These are phyloP conservation scores for Linyphia triangularis DNA, from an alignment of 2,888 invertebrate species.

Conservation along the genomic window DNA sequence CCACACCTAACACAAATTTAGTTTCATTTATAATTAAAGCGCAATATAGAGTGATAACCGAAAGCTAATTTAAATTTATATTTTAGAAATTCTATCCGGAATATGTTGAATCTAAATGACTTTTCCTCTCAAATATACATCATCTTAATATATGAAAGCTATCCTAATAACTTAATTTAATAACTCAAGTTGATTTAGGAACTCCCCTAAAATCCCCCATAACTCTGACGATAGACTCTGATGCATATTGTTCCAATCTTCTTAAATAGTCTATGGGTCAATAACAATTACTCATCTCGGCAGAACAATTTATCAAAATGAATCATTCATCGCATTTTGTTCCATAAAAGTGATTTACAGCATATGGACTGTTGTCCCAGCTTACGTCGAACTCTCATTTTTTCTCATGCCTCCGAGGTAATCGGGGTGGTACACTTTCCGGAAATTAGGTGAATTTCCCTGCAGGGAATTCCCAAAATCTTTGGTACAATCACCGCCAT, in stretches of 20 bases:
- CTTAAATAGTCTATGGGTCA: neutral
- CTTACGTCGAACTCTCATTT: constrained; percentile 18
- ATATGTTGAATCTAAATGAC: too few species aligned
- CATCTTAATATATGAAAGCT: too few species aligned
- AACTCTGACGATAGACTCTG: neutral
- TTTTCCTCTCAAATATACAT: too few species aligned
- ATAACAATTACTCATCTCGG: constrained; percentile 1
- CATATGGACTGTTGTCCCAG: neutral
- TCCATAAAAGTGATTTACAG: constrained; percentile 49
- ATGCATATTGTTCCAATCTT: neutral
- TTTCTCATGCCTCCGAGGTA: constrained; percentile 16
- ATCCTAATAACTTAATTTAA: too few species aligned
- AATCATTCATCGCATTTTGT: constrained; percentile 18
- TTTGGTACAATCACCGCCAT: constrained; percentile 5
- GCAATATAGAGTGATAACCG: too few species aligned
- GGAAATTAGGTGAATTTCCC: constrained; percentile 59
- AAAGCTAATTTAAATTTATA: too few species aligned
- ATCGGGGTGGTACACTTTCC: constrained; percentile 27
- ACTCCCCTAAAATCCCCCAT: neutral
- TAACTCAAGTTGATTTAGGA: neutral
- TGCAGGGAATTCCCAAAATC: constrained; percentile 26
- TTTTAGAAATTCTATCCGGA: too few species aligned
- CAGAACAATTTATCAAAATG: constrained; percentile 10
- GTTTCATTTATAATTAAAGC: too few species aligned
- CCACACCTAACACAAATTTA: too few species aligned